Percentiles rank a stretch among this genome's conserved stretches.
These are phyloP conservation scores for Clanis bilineata DNA, from an alignment of 2,888 invertebrate species.

Conservation along the genomic window DNA sequence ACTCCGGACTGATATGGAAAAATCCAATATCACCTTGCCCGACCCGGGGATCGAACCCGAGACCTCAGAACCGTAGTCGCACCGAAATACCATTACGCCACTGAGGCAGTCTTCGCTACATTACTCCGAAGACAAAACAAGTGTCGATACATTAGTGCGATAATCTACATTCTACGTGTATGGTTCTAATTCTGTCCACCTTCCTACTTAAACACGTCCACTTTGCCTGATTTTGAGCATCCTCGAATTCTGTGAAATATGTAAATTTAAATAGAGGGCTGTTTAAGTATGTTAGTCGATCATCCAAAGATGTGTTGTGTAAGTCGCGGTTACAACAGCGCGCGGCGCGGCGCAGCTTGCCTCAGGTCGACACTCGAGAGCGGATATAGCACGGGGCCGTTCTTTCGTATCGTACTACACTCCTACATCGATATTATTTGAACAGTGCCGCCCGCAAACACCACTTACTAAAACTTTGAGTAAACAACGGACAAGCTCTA, in stretches of 20 bases:
- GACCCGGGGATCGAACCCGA: no score
- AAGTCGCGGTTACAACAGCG: constrained; percentile 72
- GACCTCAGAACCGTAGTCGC: no score
- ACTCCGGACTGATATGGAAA: no score
- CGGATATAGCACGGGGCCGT: constrained; percentile 78
- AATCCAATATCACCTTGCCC: no score
- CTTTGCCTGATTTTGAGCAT: no score
- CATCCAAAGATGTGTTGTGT: constrained; percentile 67
- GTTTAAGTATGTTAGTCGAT: constrained; percentile 58
- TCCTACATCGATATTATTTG: constrained; percentile 64
- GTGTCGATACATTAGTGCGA: constrained; percentile 24
- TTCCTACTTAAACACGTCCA: no score
- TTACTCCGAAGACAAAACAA: constrained; percentile 17
- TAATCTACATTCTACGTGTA: no score
- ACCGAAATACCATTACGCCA: no score
- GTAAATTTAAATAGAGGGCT: constrained; percentile 44
- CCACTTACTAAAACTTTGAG: constrained; percentile 63
- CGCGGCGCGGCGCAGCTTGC: constrained; percentile 35
- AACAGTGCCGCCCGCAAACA: constrained; percentile 57
- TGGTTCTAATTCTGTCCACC: constrained; percentile 36
- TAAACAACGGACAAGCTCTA: constrained; percentile 45
- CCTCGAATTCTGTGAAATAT: constrained; percentile 42
- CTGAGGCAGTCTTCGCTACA: no score
- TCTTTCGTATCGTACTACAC: constrained; percentile 61
- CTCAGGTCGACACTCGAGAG: no score